Base-by-base conservation (phyloP, 2,113 vertebrate genomes). In the Hiodon alosoides region DNA sequence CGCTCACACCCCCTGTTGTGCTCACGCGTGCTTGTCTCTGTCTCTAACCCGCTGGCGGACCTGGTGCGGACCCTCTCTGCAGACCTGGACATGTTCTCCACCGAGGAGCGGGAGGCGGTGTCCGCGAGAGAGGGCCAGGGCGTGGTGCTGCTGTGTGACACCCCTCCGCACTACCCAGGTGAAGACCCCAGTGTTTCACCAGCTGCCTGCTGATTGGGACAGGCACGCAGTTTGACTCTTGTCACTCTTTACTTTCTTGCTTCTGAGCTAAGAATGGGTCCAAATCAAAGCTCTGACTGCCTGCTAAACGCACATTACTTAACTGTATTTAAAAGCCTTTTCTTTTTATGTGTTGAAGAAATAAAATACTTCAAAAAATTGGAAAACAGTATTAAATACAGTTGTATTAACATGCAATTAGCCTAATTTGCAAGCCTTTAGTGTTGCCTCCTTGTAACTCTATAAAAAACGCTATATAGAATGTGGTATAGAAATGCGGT, bases 11-110 rank as follows among this genome's bases (percentile, higher is more conserved):
- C 59, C 57, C n/a, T n/a, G 0, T 51, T 55, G 69, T 61, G 64
- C 57, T 66, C 8, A 67, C 31, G 31, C 31, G 31, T 31, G 31
- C 31, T 69, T 79, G 64, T 61, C 7, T 46, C 13, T 59, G 0
- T 61, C 46, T 52, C 47, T 11, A 0, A 4, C 31, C 7, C 5
- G 0, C 61, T 8, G 53, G 9, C 47, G 8, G 17, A 14, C 16
- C 4, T 11, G 8, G 14, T 5, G 4, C 51, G 9, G 11, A 59
- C 61, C 77, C 74, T 66, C 1, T 48, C 54, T 84, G 65, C 82
- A 99, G 97, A 96, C 82, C 89, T 99, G 3, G 95, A 99, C 83
- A 90, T 94, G 53, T 99, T 99, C 84, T 94, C 95, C 7, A 93
- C 94, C 0, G 97, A 99, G 69, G 96, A 98, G 54, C 92, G 96